Percentiles rank a stretch among this genome's conserved stretches.
These are phyloP conservation scores for Unio pictorum DNA, from an alignment of 2,888 invertebrate genomes.

Conservation along the genomic window DNA sequence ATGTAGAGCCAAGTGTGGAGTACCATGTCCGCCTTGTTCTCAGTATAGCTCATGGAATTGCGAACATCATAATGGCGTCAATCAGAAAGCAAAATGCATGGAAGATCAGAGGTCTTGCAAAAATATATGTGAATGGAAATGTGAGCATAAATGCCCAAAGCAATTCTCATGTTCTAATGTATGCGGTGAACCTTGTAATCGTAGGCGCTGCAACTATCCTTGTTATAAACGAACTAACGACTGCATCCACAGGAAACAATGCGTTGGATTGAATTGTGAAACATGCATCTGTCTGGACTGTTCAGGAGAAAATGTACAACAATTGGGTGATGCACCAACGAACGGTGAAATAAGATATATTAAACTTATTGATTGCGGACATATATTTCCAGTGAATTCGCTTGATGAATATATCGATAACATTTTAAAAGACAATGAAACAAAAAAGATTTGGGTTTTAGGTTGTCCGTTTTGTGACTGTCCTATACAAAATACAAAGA, in stretches of 20 bases:
- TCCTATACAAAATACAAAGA: too few species aligned
- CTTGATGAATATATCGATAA: too few species aligned
- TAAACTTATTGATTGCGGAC: too few species aligned
- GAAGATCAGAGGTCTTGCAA: conserved; percentile 60
- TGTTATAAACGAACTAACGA: conserved; percentile 20
- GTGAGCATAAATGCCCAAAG: conserved; percentile 37
- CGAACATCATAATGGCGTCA: too few species aligned
- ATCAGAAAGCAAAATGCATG: conserved; percentile 42
- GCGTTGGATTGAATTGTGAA: conserved; percentile 83
- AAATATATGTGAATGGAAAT: conserved; percentile 66
- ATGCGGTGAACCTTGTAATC: conserved; percentile 67
- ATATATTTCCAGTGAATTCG: too few species aligned
- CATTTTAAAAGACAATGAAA: too few species aligned
- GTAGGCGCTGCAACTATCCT: conserved; percentile 41
- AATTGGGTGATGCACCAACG: background rate
- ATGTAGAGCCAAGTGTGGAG: conserved; percentile 16
- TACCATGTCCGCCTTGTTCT: conserved; percentile 10
- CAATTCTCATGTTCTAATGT: conserved; percentile 44
- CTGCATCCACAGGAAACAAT: conserved; percentile 32
- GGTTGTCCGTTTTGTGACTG: too few species aligned
- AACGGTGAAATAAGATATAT: too few species aligned
- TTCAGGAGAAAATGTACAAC: conserved; percentile 72
- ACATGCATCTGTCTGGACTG: conserved; percentile 78
- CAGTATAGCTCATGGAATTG: conserved; percentile 9
- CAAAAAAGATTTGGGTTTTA: too few species aligned